Conservation (phyloP, 2,797 vertebrate species). For the Florisuga fusca region DNA sequence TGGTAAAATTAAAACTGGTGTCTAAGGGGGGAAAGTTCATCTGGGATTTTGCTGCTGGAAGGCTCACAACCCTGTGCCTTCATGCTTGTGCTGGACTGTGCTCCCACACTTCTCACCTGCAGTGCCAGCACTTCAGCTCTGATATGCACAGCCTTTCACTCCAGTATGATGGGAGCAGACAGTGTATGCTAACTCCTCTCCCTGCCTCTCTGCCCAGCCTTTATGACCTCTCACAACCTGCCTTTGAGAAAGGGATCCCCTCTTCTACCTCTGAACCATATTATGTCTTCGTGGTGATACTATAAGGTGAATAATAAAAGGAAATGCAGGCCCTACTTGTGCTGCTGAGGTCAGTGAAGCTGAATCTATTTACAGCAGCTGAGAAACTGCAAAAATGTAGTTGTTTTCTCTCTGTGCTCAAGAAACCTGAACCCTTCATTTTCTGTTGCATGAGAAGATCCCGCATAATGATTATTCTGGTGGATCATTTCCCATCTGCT, state of each 20-base stretch:
- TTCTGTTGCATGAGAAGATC: constrained; percentile 50
- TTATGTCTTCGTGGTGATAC: neutral
- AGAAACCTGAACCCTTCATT: constrained; percentile 49
- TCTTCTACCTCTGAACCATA: neutral
- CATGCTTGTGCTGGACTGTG: neutral
- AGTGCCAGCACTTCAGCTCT: accelerated
- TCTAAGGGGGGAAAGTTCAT: constrained; percentile 17
- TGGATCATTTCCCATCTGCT: constrained; percentile 31
- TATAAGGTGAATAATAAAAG: neutral
- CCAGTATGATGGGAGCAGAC: neutral
- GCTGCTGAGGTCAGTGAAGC: neutral
- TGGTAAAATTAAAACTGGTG: neutral
- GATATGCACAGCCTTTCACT: neutral
- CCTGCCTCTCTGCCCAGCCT: neutral
- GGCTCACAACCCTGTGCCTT: neutral
- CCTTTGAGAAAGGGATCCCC: neutral
- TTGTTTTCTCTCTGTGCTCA: constrained; percentile 32
- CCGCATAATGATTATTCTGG: constrained; percentile 48
- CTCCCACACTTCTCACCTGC: neutral
- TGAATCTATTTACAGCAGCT: constrained; percentile 44
- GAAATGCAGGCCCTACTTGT: neutral
- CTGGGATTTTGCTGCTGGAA: neutral
- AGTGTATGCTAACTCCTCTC: neutral
- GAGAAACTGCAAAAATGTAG: constrained; percentile 5
- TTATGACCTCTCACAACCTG: neutral